These are phyloP conservation scores for Mastacembelus armatus DNA, from an alignment of 2,797 vertebrate species.

Conservation along the genomic window DNA sequence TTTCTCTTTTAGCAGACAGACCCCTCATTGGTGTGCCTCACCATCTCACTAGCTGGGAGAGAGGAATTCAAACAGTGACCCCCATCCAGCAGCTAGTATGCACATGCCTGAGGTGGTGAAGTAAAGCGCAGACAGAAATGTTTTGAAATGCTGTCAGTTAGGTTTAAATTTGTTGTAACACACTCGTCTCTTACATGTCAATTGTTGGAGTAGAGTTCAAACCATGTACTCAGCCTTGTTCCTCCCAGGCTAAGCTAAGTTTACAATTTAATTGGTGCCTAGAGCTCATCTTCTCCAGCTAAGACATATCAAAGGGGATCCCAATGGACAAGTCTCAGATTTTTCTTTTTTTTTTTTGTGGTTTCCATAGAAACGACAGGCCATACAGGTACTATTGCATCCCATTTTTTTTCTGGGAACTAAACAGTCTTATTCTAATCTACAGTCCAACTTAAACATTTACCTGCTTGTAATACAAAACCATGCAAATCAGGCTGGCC, in stretches of 20 bases:
- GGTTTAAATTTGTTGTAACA: conserved; percentile 62
- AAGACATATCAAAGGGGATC: conserved; percentile 69
- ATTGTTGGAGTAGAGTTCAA: conserved; percentile 50
- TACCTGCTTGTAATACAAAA: neutral
- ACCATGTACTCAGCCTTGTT: conserved; percentile 41
- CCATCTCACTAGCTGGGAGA: conserved; percentile 50
- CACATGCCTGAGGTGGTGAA: conserved; percentile 46
- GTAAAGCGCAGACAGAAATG: conserved; percentile 25
- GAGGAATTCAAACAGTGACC: conserved; percentile 60
- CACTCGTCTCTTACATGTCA: conserved; percentile 50
- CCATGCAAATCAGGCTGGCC: too few species aligned
- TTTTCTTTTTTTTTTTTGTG: conserved; percentile 45
- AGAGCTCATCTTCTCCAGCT: conserved; percentile 57
- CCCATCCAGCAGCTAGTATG: conserved; percentile 25
- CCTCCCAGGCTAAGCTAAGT: conserved; percentile 49
- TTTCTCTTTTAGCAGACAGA: conserved; percentile 61
- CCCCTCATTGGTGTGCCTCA: conserved; percentile 35
- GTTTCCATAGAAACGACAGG: conserved; percentile 77
- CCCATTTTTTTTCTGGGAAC: conserved; percentile 41
- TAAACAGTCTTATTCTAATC: conserved; percentile 50
- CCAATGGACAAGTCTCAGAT: conserved; percentile 57
- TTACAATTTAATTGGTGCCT: conserved; percentile 76
- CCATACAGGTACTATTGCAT: conserved; percentile 57
- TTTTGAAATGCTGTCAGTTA: conserved; percentile 60
- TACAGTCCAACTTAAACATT: conserved; percentile 26